Percentiles rank a stretch among this genome's conserved stretches.
These are phyloP conservation scores for Acronicta aceris DNA, from an alignment of 2,888 invertebrate species.

Conservation along the genomic window DNA sequence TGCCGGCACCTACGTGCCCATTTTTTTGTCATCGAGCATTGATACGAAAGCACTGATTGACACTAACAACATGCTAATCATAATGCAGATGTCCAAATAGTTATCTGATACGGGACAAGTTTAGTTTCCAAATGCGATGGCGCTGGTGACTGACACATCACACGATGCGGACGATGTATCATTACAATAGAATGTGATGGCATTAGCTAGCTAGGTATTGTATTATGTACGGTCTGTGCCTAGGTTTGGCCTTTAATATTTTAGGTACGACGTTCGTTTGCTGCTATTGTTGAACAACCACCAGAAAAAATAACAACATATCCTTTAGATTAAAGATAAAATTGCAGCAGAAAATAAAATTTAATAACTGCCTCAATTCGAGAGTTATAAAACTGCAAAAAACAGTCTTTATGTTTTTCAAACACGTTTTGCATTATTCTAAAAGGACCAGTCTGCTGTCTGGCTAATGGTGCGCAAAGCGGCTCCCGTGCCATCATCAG, in stretches of 20 bases:
- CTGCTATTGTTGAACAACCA: slow-evolving; percentile 70
- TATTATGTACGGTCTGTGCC: slow-evolving; percentile 69
- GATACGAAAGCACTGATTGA: slow-evolving; percentile 78
- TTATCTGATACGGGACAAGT: slow-evolving; percentile 80
- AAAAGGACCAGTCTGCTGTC: slow-evolving; percentile 57
- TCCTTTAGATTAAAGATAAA: slow-evolving; percentile 65
- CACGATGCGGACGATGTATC: slow-evolving; percentile 64
- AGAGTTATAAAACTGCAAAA: slow-evolving; percentile 63
- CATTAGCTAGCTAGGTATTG: slow-evolving; percentile 72
- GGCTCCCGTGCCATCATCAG: slow-evolving; percentile 77
- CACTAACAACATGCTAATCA: slow-evolving; percentile 77
- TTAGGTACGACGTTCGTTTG: slow-evolving; percentile 73
- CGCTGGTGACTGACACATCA: slow-evolving; percentile 75
- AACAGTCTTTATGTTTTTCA: slow-evolving; percentile 56
- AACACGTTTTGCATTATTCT: slow-evolving; percentile 64
- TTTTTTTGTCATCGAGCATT: slow-evolving; percentile 66
- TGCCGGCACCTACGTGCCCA: slow-evolving; percentile 66
- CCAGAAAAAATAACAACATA: slow-evolving; percentile 62
- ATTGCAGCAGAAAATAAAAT: slow-evolving; percentile 66
- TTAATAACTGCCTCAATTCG: slow-evolving; percentile 61
- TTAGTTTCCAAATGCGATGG: slow-evolving; percentile 76
- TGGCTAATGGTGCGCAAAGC: slow-evolving; percentile 57
- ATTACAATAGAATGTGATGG: slow-evolving; percentile 74
- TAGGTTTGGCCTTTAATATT: slow-evolving; percentile 73
- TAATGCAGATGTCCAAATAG: slow-evolving; percentile 78